phyloP scores from a whole-genome alignment of 1,140 invertebrate genomes.

The Drosophila kurseongensis region DNA sequence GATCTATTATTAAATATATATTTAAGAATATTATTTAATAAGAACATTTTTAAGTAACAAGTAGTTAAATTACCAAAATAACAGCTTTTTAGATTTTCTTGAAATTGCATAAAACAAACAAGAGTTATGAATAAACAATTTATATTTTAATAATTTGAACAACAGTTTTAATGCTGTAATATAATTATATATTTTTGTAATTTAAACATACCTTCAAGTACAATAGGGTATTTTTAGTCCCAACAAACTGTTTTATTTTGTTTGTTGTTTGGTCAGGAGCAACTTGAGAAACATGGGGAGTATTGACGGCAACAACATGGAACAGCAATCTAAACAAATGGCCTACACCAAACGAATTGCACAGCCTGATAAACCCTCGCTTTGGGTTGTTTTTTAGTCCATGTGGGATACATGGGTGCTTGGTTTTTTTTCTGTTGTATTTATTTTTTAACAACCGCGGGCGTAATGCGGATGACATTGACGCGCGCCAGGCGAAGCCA shows the following conservation, averaged over 20 bases:
- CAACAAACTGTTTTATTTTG: no score
- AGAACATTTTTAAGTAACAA: no score
- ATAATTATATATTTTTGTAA: no score
- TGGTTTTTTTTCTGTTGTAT: neutral
- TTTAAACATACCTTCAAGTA: no score
- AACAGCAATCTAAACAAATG: conserved; percentile 39
- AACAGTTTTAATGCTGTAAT: no score
- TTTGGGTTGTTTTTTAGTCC: neutral
- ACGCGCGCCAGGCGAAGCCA: conserved; percentile 53
- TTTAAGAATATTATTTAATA: no score
- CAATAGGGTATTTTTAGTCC: neutral
- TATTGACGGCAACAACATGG: conserved; percentile 17
- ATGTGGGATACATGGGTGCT: conserved; percentile 12
- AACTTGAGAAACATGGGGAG: conserved; percentile 15
- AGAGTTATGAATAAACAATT: no score
- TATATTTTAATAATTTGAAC: no score
- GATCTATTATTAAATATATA: no score
- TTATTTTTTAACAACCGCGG: conserved; percentile 34
- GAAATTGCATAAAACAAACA: no score
- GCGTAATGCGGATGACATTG: conserved; percentile 73
- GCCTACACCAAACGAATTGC: conserved; percentile 16
- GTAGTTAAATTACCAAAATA: no score
- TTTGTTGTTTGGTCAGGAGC: conserved; percentile 18
- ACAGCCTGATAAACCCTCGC: conserved; percentile 21
- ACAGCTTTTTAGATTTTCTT: no score